Evolutionary conservation across 2,113 vertebrate genomes (phyloP).

Genomic region (Cyanocitta stelleri): DNA sequence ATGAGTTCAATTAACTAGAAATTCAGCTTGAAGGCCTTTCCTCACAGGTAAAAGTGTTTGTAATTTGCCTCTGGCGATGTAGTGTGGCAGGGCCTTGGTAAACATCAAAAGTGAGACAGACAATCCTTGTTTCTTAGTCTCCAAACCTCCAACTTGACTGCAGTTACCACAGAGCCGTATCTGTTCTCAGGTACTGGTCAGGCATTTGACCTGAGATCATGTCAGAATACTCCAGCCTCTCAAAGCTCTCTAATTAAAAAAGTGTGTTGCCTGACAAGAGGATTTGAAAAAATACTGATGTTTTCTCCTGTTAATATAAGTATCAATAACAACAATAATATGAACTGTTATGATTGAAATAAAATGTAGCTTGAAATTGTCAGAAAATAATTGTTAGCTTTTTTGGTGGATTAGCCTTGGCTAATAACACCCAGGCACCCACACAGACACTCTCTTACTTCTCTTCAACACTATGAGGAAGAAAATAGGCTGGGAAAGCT

Average conservation of each 20-base stretch:
- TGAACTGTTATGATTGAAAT: neutral
- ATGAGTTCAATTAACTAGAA: neutral
- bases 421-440: neutral
- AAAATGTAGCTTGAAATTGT: neutral
- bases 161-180: neutral
- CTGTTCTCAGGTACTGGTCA: neutral
- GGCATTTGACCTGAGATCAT: neutral
- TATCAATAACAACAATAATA: neutral
- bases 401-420: neutral
- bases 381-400: neutral
- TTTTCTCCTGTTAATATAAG: neutral
- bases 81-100: neutral
- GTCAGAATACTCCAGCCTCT: neutral
- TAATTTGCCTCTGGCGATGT: neutral
- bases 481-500: neutral
- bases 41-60: neutral
- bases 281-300: neutral
- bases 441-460: neutral
- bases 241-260: neutral
- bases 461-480: neutral
- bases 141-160: neutral
- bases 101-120: neutral
- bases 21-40: neutral
- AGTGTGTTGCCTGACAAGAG: neutral
- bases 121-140: neutral